phyloP scores from a whole-genome alignment of 2,797 vertebrate genomes.

The Oophaga sylvatica region DNA sequence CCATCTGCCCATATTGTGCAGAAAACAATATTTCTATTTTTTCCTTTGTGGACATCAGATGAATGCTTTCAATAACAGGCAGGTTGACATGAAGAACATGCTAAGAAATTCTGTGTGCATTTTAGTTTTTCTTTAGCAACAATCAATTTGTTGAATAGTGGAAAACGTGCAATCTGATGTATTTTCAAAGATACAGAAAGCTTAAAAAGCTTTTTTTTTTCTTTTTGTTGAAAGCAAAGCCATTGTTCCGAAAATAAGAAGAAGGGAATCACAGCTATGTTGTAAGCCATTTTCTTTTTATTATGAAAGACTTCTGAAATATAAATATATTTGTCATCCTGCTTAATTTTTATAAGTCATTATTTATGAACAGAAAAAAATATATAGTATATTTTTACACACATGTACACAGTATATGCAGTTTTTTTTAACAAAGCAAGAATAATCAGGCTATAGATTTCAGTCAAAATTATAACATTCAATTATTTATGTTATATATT shows the following conservation, averaged over 20 bases:
- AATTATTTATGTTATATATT: too few relatives aligned
- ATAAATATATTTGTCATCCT: not conserved
- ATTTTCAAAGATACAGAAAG: conserved; percentile 38
- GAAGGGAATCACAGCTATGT: not conserved
- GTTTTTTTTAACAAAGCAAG: too few relatives aligned
- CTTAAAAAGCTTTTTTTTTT: conserved; percentile 5
- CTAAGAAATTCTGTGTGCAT: conserved; percentile 42
- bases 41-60: conserved; percentile 43
- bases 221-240: conserved; percentile 17
- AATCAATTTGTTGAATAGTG: conserved; percentile 44
- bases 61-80: conserved; percentile 49
- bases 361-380: not conserved
- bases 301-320: not conserved
- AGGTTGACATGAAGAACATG: conserved; percentile 41
- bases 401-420: too few relatives aligned
- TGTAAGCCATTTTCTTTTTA: conserved; percentile 16
- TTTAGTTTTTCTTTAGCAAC: conserved; percentile 41
- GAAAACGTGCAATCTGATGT: conserved; percentile 52
- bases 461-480: too few relatives aligned
- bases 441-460: too few relatives aligned
- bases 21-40: not conserved
- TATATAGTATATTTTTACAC: too few relatives aligned
- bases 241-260: conserved; percentile 21
- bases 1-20: conserved; percentile 32
- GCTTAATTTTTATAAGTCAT: not conserved